Base-by-base conservation (phyloP, 2,113 vertebrate genomes). In the Sylvicapra grimmia region DNA sequence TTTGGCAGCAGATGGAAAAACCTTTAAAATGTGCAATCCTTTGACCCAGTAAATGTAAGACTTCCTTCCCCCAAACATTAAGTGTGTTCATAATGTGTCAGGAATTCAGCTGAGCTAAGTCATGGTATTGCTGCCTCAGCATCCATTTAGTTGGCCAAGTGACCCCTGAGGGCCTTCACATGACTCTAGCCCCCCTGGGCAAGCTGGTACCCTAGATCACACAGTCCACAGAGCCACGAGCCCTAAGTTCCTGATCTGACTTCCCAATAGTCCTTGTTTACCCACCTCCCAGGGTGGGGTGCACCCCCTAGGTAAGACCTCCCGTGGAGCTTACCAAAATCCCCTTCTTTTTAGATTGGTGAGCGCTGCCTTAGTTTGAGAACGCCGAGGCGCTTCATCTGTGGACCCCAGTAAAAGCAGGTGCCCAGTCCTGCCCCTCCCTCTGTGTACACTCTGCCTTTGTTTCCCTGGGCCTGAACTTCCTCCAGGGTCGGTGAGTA, bases 351-450 rank as follows among this genome's bases (percentile, higher is more conserved):
- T 77, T 75, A n/a, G 65, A n/a, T 63, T 77, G 40, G 27, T 58
- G 9, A 61, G 61, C n/a, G 2, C 10, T 8, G 27, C 54, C 65
- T 86, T 53, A 63, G 19, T 56, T 49, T 61, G 44, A 82, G 44
- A 53, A 44, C 3, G 10, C 47, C 0, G 0, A 77, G 72, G 13
- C 2, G 2, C 44, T 33, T 36, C 9, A 86, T 5, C 25, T 27
- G 18, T 8, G 36, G 27, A 27, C 25, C 63, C 19, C 51, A 53
- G 33, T 40, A 44, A 40, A 61, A 54, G 14, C 19, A 53, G 5
- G 10, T 49, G 6, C 6, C 54, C 65, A 90, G 10, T 33, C 27
- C 44, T 79, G 80, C 44, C 59, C 54, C 27, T 51, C 21, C 33
- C 33, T 90, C n/a, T 44, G 21, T 21, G 19, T 44, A 13, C 11